Conservation (phyloP, 2,888 invertebrate species). For the Lasioglossum vierecki region DNA sequence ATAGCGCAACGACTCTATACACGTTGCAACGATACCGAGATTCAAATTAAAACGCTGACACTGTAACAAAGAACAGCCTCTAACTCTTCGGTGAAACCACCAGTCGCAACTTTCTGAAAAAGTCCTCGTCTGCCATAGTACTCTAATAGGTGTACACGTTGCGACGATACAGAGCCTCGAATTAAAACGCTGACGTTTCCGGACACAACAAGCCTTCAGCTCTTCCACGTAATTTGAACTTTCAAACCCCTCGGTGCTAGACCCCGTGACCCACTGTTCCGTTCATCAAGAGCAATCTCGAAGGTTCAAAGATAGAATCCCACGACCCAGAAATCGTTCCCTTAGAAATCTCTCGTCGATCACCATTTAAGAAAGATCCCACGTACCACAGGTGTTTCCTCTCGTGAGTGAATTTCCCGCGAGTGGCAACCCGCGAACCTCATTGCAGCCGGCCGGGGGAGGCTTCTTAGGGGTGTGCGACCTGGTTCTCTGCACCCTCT, state of each 20-base stretch:
- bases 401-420: not conserved
- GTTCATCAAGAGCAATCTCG: not conserved
- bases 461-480: slow-evolving; percentile 21
- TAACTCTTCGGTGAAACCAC: no score
- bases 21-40: not conserved
- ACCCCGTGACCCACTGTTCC: not conserved
- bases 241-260: not conserved
- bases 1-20: not conserved
- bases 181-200: not conserved
- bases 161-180: not conserved
- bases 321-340: not conserved
- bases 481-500: slow-evolving; percentile 31
- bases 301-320: not conserved
- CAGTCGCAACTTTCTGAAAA: no score
- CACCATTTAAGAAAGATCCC: not conserved
- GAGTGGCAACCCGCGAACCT: not conserved
- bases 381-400: not conserved
- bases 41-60: not conserved
- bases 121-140: no score
- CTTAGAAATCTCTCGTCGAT: not conserved
- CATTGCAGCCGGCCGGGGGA: not conserved
- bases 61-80: no score
- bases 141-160: no score
- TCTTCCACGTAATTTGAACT: not conserved
- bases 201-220: not conserved